Percentiles rank a stretch among this genome's conserved stretches.
Evolutionary conservation across 2,113 vertebrate genomes (phyloP).

Genomic region (Colinus virginianus): DNA sequence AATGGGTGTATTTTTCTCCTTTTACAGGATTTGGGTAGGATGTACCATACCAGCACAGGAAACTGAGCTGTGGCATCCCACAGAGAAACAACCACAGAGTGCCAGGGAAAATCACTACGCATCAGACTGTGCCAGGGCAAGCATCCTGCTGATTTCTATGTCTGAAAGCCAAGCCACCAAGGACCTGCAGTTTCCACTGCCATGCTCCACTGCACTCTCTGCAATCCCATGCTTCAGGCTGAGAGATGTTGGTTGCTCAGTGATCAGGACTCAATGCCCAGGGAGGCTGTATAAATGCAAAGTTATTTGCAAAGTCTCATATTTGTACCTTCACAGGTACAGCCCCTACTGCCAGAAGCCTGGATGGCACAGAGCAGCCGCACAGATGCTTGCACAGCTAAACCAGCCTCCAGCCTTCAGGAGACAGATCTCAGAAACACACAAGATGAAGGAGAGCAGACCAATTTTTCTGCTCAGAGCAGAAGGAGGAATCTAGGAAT

Average conservation of each 20-base stretch:
- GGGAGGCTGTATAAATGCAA: neutral
- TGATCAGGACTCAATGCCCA: neutral
- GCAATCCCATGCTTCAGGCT: neutral
- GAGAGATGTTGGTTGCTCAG: neutral
- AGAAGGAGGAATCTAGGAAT: neutral
- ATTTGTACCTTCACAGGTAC: neutral
- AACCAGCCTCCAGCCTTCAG: no score
- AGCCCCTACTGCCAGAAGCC: neutral
- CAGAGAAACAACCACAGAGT: neutral
- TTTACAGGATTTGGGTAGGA: neutral
- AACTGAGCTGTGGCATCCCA: neutral
- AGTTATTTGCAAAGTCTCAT: neutral
- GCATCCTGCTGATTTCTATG: neutral
- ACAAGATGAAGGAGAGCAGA: neutral
- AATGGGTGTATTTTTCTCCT: fast-evolving
- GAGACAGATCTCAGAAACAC: no score
- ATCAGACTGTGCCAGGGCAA: neutral
- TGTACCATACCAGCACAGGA: neutral
- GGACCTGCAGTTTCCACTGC: neutral
- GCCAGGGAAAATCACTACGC: neutral
- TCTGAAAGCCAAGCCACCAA: neutral
- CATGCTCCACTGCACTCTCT: neutral
- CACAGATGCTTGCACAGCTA: neutral
- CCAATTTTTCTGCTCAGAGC: neutral
- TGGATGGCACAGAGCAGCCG: neutral